phyloP scores from a whole-genome alignment of 64 coral and sea anemone genomes.

The Montipora cactus region DNA sequence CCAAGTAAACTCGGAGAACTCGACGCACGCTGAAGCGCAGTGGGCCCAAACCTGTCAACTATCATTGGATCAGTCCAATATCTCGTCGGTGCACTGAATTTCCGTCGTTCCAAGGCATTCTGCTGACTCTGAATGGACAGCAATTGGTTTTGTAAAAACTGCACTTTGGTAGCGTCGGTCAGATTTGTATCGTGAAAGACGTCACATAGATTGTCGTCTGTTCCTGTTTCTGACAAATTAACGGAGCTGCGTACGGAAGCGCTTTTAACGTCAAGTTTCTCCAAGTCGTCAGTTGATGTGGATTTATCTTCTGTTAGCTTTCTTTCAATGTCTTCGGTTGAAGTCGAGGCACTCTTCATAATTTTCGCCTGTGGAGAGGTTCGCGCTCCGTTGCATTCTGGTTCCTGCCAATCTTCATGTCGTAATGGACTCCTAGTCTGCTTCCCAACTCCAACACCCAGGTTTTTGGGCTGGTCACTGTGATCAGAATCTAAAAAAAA shows the following conservation, averaged over 20 bases:
- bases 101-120: constrained; percentile 70
- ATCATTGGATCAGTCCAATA: constrained; percentile 77
- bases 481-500: constrained; percentile 47
- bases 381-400: constrained; percentile 30
- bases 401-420: neutral
- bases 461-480: constrained; percentile 5
- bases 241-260: constrained; percentile 7
- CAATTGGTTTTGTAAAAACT: constrained; percentile 71
- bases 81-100: constrained; percentile 73
- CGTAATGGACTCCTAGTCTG: neutral
- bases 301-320: constrained; percentile 69
- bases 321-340: constrained; percentile 33
- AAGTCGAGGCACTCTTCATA: constrained; percentile 50
- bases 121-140: constrained; percentile 71
- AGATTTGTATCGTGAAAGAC: constrained; percentile 55
- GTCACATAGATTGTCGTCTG: neutral
- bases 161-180: constrained; percentile 85
- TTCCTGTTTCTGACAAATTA: constrained; percentile 34
- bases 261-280: constrained; percentile 16
- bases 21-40: constrained; percentile 61
- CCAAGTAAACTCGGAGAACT: constrained; percentile 87
- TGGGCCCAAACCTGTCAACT: constrained; percentile 16
- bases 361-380: neutral
- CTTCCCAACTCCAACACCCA: neutral
- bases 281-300: constrained; percentile 83